These are phyloP conservation scores for Chromobotia macracanthus DNA, from an alignment of 2,797 vertebrate genomes.

Conservation along the genomic window DNA sequence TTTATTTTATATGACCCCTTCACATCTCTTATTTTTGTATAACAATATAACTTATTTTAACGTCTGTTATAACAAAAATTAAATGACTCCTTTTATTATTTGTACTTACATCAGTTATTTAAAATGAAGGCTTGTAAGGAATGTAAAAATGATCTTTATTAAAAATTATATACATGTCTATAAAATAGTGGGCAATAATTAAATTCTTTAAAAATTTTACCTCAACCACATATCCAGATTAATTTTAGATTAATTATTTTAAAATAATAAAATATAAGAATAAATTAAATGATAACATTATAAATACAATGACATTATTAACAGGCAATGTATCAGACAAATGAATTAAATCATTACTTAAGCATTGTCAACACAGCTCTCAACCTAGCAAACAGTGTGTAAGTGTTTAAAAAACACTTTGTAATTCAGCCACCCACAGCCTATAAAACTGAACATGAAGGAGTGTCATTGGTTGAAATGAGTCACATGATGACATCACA, in stretches of 20 bases:
- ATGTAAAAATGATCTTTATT: not conserved
- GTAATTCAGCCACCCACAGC: constrained; percentile 12
- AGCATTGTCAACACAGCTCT: not conserved
- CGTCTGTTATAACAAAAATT: not conserved
- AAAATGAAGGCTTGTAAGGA: not conserved
- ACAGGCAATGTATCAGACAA: not conserved
- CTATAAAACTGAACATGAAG: not conserved
- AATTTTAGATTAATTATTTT: too few species aligned
- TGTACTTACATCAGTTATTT: not conserved
- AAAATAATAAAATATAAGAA: not conserved
- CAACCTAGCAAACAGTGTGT: too few species aligned
- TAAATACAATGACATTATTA: too few species aligned
- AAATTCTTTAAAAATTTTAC: constrained; percentile 2
- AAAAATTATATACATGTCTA: not conserved
- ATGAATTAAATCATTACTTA: not conserved
- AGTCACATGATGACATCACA: constrained; percentile 24
- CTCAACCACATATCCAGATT: not conserved
- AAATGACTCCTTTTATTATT: not conserved
- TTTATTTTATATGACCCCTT: too few species aligned
- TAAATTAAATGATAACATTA: too few species aligned
- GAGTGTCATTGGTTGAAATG: not conserved
- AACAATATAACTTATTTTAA: not conserved
- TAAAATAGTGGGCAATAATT: not conserved
- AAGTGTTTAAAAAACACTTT: constrained; percentile 3
- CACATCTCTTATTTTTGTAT: too few species aligned